phyloP scores from a whole-genome alignment of 92 coral and sea anemone genomes.

The Metridium senile region DNA sequence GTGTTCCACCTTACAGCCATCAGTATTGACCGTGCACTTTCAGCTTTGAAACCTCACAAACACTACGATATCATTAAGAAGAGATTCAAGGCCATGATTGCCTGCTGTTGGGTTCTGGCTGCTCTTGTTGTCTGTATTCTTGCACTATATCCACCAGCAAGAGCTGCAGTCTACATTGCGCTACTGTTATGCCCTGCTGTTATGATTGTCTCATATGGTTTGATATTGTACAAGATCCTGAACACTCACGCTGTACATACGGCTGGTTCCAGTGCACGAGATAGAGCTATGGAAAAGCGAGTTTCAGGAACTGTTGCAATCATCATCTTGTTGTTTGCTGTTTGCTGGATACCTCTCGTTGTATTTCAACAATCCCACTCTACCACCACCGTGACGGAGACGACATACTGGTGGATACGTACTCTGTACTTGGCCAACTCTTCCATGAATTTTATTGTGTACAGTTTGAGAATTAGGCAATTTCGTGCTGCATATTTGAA shows the following conservation, averaged over 20 bases:
- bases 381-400: neutral
- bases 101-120: slow-evolving; percentile 6
- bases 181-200: neutral
- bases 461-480: slow-evolving; percentile 3
- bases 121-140: neutral
- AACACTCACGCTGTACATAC: neutral
- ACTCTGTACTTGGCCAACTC: slow-evolving; percentile 15
- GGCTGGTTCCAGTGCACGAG: neutral
- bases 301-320: slow-evolving; percentile 14
- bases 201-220: neutral
- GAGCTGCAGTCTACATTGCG: neutral
- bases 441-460: slow-evolving; percentile 11
- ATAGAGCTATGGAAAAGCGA: slow-evolving; percentile 9
- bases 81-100: neutral
- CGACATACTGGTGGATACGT: slow-evolving; percentile 8
- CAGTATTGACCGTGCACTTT: slow-evolving; percentile 15
- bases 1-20: slow-evolving; percentile 1
- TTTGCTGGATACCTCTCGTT: slow-evolving; percentile 5
- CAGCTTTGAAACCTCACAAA: slow-evolving; percentile 1
- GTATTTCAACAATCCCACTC: neutral
- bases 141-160: neutral
- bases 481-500: neutral
- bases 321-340: neutral
- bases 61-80: slow-evolving; percentile 7
- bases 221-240: slow-evolving; percentile 12